Evolutionary conservation across 2,888 invertebrate genomes (phyloP).

Genomic region (Luperina nickerlii): DNA sequence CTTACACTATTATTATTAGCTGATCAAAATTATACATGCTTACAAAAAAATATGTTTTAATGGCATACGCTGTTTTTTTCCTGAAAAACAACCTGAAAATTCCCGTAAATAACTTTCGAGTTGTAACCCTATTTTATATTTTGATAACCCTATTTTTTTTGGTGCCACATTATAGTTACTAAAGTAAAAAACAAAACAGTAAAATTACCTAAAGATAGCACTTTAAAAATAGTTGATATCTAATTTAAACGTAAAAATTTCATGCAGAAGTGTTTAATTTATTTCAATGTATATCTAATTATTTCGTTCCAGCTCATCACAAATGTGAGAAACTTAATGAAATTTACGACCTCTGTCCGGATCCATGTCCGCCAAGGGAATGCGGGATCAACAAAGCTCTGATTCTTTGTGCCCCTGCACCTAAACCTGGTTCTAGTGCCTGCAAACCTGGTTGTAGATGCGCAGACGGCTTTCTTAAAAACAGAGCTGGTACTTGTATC

Average conservation of each 20-base stretch:
- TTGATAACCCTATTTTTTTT: no score
- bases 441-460: constrained; percentile 67
- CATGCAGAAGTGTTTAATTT: background rate
- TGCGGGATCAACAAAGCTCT: constrained; percentile 64
- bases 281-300: background rate
- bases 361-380: constrained; percentile 62
- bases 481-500: constrained; percentile 66
- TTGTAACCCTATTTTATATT: no score
- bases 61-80: no score
- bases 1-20: no score
- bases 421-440: constrained; percentile 51
- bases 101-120: no score
- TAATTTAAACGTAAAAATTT: background rate
- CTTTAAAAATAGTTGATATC: no score
- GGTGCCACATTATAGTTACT: no score
- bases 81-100: no score
- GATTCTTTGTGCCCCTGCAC: constrained; percentile 55
- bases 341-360: constrained; percentile 66
- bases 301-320: constrained; percentile 11
- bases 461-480: constrained; percentile 62
- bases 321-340: constrained; percentile 65
- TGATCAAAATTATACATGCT: no score
- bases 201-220: background rate
- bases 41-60: no score
- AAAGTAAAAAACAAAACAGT: background rate